These are phyloP conservation scores for Hiodon alosoides DNA, from an alignment of 2,113 vertebrate species.

Conservation along the genomic window DNA sequence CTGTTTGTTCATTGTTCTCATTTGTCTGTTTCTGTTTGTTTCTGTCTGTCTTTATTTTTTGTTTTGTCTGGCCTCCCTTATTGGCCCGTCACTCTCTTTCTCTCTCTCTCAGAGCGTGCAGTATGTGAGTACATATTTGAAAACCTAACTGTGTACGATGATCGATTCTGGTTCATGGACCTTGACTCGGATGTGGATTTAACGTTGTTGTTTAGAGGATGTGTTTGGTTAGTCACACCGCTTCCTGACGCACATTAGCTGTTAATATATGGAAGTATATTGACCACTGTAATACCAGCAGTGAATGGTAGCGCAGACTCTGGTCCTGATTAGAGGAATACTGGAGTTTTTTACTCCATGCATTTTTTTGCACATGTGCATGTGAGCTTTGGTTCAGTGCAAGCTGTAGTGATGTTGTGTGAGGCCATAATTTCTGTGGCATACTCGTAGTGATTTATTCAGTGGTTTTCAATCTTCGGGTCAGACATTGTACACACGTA, in stretches of 20 bases:
- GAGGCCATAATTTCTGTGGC: conserved; percentile 28
- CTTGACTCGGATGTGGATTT: not conserved
- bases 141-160: not conserved
- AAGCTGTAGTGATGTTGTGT: conserved; percentile 21
- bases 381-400: conserved; percentile 16
- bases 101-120: conserved; percentile 56
- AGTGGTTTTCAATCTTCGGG: conserved; percentile 14
- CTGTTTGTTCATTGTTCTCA: conserved; percentile 14
- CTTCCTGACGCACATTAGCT: not conserved
- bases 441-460: conserved; percentile 12
- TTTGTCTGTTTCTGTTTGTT: conserved; percentile 13
- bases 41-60: conserved; percentile 7
- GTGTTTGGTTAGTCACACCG: conserved; percentile 10
- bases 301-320: not conserved
- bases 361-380: too few species aligned
- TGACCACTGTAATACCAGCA: not conserved
- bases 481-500: not conserved
- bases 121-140: conserved; percentile 62
- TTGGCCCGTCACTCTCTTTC: conserved; percentile 21
- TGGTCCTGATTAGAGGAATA: not conserved
- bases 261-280: too few species aligned
- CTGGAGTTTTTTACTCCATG: too few species aligned
- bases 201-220: not conserved
- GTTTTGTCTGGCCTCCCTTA: not conserved
- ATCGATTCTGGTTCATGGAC: not conserved